Conservation (phyloP, 2,797 vertebrate genomes). For the Bovichtus variegatus region DNA sequence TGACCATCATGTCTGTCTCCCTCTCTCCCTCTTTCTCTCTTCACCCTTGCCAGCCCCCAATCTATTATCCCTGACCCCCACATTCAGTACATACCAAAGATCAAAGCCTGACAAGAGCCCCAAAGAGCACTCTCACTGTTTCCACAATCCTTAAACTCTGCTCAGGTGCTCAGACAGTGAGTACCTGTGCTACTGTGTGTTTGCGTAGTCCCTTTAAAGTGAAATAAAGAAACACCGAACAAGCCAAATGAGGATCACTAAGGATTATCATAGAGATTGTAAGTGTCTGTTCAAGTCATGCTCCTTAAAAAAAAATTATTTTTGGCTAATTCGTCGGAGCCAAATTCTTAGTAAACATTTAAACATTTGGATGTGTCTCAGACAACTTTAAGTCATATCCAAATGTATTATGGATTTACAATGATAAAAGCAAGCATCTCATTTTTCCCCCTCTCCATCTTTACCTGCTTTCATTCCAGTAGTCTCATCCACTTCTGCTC, state of each 20-base stretch:
- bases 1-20: conserved; percentile 37
- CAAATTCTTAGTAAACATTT: not conserved
- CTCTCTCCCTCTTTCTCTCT: conserved; percentile 55
- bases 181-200: conserved; percentile 51
- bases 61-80: conserved; percentile 79
- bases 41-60: conserved; percentile 63
- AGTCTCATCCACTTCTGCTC: conserved; percentile 4
- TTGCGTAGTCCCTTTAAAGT: conserved; percentile 5
- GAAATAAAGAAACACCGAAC: conserved; percentile 6
- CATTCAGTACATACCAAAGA: conserved; percentile 81
- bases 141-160: conserved; percentile 61
- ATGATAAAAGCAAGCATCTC: not conserved
- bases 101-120: conserved; percentile 76
- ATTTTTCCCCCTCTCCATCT: not conserved
- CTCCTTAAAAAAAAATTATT: not conserved
- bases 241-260: not conserved
- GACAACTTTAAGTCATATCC: not conserved
- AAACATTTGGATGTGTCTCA: not conserved
- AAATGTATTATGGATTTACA: conserved; percentile 25
- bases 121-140: conserved; percentile 74
- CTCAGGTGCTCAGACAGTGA: conserved; percentile 69
- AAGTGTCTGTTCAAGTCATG: not conserved
- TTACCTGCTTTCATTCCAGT: not conserved
- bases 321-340: not conserved
- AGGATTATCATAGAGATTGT: not conserved